Conservation (phyloP, 2,888 invertebrate species). For the Xestia ashworthii region DNA sequence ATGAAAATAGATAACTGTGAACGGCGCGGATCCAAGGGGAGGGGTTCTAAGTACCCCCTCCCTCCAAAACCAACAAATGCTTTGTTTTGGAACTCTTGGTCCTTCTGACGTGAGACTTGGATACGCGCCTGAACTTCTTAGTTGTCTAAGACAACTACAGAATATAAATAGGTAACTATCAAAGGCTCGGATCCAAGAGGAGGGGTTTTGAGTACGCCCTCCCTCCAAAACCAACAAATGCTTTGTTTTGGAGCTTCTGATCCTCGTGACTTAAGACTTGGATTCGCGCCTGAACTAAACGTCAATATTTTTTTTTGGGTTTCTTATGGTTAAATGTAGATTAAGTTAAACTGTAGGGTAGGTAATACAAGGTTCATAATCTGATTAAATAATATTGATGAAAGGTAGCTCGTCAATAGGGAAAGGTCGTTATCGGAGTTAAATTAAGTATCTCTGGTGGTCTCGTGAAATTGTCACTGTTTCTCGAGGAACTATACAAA, state of each 20-base stretch:
- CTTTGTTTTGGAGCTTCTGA: conserved; percentile 27
- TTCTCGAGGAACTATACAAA: not conserved
- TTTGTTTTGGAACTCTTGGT: conserved; percentile 30
- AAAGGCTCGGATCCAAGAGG: conserved; percentile 20
- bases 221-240: conserved; percentile 29
- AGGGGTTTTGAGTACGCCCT: not conserved
- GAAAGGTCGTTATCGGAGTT: not conserved
- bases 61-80: conserved; percentile 23
- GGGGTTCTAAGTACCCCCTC: conserved; percentile 15
- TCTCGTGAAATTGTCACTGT: conserved; percentile 1
- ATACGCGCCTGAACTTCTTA: conserved; percentile 31
- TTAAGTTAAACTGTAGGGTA: too few relatives aligned
- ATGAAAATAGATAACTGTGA: conserved; percentile 38
- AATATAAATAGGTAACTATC: not conserved
- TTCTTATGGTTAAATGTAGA: too few relatives aligned
- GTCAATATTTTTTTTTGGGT: not conserved
- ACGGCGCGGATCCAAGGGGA: conserved; percentile 34
- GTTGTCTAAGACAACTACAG: not conserved
- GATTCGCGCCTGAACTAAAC: not conserved
- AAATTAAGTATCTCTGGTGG: conserved; percentile 17
- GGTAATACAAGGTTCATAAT: too few relatives aligned
- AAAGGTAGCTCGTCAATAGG: not conserved
- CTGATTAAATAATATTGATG: not conserved
- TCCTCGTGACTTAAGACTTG: conserved; percentile 13
- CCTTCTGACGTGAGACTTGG: conserved; percentile 21